Percentiles rank a stretch among this genome's conserved stretches.
Conservation (phyloP, 2,113 vertebrate species). For the Oncorhynchus clarkii region DNA sequence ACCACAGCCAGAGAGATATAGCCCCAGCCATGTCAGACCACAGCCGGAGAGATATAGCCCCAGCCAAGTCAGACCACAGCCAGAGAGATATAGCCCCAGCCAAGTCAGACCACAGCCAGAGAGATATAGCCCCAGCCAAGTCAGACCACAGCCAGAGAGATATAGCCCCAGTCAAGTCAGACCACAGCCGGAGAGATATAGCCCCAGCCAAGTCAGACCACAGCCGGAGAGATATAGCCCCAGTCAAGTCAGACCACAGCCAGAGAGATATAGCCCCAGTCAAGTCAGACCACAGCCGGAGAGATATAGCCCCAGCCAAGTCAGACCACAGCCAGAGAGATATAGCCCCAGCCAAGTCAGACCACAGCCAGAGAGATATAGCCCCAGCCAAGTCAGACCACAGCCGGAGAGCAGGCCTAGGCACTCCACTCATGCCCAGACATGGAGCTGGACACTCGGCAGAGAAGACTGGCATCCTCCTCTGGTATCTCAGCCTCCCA, state of each 20-base stretch:
- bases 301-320: neutral
- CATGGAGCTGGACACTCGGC: constrained; percentile 13
- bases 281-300: neutral
- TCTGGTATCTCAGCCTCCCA: neutral
- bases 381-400: neutral
- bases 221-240: too few relatives aligned
- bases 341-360: neutral
- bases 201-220: too few relatives aligned
- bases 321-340: neutral
- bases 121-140: neutral
- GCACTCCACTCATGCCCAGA: constrained; percentile 23
- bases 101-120: neutral
- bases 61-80: too few relatives aligned
- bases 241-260: too few relatives aligned
- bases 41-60: too few relatives aligned
- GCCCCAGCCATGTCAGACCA: too few relatives aligned
- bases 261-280: too few relatives aligned
- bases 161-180: too few relatives aligned
- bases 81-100: too few relatives aligned
- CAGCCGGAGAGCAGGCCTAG: neutral
- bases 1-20: too few relatives aligned
- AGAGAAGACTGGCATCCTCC: constrained; percentile 14
- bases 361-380: neutral
- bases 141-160: too few relatives aligned
- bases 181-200: too few relatives aligned